Base-by-base conservation (phyloP, 2,113 vertebrate species). In the Paratilapia polleni region DNA sequence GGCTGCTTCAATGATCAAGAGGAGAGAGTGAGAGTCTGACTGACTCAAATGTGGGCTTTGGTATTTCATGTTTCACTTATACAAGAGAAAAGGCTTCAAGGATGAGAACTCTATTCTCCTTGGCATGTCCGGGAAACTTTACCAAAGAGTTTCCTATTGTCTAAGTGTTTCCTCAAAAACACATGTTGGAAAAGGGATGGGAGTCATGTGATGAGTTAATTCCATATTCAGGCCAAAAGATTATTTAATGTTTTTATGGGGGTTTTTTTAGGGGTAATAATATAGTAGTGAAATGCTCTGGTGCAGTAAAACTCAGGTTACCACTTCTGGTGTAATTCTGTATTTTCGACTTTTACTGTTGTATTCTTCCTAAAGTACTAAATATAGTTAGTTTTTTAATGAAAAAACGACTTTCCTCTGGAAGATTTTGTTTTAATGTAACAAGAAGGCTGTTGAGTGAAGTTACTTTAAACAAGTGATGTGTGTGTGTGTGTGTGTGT, bases 11-110 rank as follows among this genome's bases (percentile, higher is more conserved):
- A 17, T 73, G 66, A 52, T 73, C 66, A 52, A 73, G 17, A 52
- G 17, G 43, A 31, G 49, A 73, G 66, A 52, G 43, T 19, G 26
- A 26, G 66, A 49, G 66, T 52, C 26, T 52, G 66, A 52, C 10
- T 31, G 26, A 73, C 43, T 73, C 43, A 73, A 52, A 73, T 31
- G 49, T 0, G 6, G 6, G 43, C 26, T 73, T 73, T 73, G 28
- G 17, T 73, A 14, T 47, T 73, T 73, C 66, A 73, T 73, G 66
- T 52, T 70, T 73, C 43, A 73, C 52, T 52, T 73, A 31, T 73
- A 31, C 26, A 0, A 73, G 66, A 52, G 10, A 73, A 31, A 31
- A 73, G 26, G 43, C 26, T 73, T 73, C 66, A 31, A 52, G 43
- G 26, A 52, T 31, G 66, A 73, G 26, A 52, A 73, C 66, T 73